phyloP scores from a whole-genome alignment of 1,140 invertebrate species.

The Cephus cinctus region DNA sequence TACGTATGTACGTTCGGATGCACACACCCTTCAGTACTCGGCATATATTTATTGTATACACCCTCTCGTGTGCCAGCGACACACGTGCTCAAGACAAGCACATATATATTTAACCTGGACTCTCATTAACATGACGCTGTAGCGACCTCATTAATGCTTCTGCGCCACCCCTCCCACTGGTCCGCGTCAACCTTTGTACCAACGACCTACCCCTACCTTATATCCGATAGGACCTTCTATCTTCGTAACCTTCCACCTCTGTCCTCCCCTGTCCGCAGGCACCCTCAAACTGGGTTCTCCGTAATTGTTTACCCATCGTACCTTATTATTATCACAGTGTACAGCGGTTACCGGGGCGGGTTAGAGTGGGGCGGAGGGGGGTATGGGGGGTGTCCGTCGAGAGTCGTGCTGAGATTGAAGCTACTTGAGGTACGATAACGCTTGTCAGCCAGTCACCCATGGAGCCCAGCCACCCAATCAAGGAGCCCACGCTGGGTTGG shows the following conservation, averaged over 20 bases:
- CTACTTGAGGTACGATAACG: slow-evolving; percentile 19
- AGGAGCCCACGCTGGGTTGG: too few relatives aligned
- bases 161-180: slow-evolving; percentile 7
- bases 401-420: slow-evolving; percentile 2
- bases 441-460: slow-evolving; percentile 16
- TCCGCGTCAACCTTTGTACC: neutral
- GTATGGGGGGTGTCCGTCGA: slow-evolving; percentile 4
- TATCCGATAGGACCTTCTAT: neutral
- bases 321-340: slow-evolving; percentile 30
- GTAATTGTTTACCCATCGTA: slow-evolving; percentile 26
- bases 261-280: neutral
- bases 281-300: slow-evolving; percentile 10
- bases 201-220: neutral
- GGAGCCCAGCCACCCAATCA: too few relatives aligned
- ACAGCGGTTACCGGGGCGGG: slow-evolving; percentile 1
- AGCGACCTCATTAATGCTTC: slow-evolving; percentile 26
- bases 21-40: too few relatives aligned
- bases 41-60: too few relatives aligned
- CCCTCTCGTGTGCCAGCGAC: too few relatives aligned
- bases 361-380: neutral
- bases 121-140: slow-evolving; percentile 20
- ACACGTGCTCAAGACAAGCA: too few relatives aligned
- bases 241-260: slow-evolving; percentile 1
- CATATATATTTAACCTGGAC: too few relatives aligned
- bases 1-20: too few relatives aligned